Evolutionary conservation across 1,140 invertebrate species (phyloP).

Genomic region (Aradophagus sp.): DNA sequence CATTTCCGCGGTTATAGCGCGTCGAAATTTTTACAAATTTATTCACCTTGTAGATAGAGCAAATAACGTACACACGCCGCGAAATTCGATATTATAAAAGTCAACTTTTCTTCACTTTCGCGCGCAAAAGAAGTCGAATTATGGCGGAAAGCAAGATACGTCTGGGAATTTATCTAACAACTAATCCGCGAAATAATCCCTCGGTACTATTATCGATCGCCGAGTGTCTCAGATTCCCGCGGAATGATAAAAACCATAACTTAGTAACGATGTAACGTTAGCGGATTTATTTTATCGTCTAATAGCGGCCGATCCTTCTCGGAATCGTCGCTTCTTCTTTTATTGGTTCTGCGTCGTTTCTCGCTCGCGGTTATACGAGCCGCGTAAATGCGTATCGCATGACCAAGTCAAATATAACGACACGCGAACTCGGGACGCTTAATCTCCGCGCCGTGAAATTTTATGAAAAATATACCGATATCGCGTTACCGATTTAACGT

Average conservation of each 20-base stretch:
- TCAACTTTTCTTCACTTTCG: slow-evolving; percentile 13
- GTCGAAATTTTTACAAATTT: slow-evolving; percentile 23
- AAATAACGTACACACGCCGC: slow-evolving; percentile 14
- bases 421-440: slow-evolving; percentile 23
- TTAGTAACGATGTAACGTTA: slow-evolving; percentile 42
- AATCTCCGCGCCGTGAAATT: slow-evolving; percentile 43
- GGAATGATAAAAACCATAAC: slow-evolving; percentile 38
- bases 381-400: slow-evolving; percentile 51
- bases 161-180: too few relatives aligned
- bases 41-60: slow-evolving; percentile 16
- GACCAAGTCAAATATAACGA: slow-evolving; percentile 51
- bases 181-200: too few relatives aligned
- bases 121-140: too few relatives aligned
- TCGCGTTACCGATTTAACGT: slow-evolving; percentile 24
- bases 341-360: slow-evolving; percentile 41
- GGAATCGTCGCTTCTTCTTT: slow-evolving; percentile 47
- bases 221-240: too few relatives aligned
- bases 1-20: too few relatives aligned
- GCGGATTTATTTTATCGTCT: slow-evolving; percentile 52
- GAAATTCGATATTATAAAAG: slow-evolving; percentile 14
- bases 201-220: too few relatives aligned
- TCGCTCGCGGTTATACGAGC: slow-evolving; percentile 42
- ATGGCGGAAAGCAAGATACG: too few relatives aligned
- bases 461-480: slow-evolving; percentile 54
- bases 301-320: slow-evolving; percentile 44